Evolutionary conservation across 2,113 vertebrate genomes (phyloP).

Genomic region (Tympanuchus pallidicinctus): DNA sequence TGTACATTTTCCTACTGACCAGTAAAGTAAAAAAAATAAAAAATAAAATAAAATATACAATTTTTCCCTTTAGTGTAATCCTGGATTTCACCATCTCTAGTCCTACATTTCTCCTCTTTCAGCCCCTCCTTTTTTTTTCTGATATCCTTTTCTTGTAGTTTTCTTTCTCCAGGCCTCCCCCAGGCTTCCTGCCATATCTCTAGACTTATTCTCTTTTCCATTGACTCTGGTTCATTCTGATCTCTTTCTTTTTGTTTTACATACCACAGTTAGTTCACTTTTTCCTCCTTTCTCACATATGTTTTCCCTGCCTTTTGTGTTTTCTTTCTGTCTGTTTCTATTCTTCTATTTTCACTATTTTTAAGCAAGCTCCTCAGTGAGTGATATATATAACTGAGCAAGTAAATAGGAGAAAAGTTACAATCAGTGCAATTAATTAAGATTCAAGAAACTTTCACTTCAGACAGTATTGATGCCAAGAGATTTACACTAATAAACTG

Average conservation of each 20-base stretch:
- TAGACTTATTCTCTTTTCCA: constrained; percentile 29
- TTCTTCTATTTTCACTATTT: not conserved
- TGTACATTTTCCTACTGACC: not conserved
- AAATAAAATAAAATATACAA: not conserved
- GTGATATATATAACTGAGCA: not conserved
- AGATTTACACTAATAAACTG: not conserved
- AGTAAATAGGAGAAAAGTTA: not conserved
- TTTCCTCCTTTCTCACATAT: not conserved
- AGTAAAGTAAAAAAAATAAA: not conserved
- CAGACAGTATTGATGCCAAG: not conserved
- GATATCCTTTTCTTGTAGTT: constrained; percentile 34
- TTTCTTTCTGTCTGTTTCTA: not conserved
- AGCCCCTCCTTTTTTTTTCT: not conserved
- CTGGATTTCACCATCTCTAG: not conserved
- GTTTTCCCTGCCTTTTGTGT: not conserved
- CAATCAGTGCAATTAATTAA: constrained; percentile 1
- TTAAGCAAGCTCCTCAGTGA: not conserved
- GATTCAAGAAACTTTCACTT: not conserved
- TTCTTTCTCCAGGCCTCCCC: constrained; percentile 61
- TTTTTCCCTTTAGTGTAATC: not conserved
- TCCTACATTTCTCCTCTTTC: not conserved
- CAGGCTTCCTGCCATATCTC: constrained; percentile 40
- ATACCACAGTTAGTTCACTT: not conserved
- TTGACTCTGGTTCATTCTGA: constrained; percentile 41
- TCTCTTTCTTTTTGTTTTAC: constrained; percentile 36